phyloP scores from a whole-genome alignment of 1,140 invertebrate genomes.

The Trachymyrmex cornetzi region DNA sequence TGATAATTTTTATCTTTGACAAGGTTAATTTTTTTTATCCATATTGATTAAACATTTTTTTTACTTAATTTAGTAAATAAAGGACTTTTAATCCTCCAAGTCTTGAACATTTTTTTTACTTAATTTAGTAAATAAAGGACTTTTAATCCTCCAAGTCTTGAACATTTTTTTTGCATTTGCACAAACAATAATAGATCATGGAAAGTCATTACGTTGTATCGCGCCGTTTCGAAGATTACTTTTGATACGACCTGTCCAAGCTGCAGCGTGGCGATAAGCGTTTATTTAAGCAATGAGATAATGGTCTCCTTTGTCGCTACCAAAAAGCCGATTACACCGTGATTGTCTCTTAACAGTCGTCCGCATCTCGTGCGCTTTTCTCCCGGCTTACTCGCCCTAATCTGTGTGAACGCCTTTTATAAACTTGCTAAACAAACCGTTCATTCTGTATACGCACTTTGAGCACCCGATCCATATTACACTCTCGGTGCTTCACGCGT shows the following conservation, averaged over 20 bases:
- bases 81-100: neutral
- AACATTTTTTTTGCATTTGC: neutral
- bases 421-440: constrained; percentile 41
- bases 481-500: neutral
- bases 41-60: too few species aligned
- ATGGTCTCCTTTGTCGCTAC: constrained; percentile 80
- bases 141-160: neutral
- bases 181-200: neutral
- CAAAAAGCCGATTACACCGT: constrained; percentile 79
- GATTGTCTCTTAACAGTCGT: constrained; percentile 66
- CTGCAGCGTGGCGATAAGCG: constrained; percentile 72
- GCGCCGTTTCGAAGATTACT: neutral
- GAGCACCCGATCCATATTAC: neutral
- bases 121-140: neutral
- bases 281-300: constrained; percentile 83
- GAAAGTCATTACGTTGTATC: neutral
- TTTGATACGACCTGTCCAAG: constrained; percentile 67
- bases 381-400: constrained; percentile 42
- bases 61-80: neutral
- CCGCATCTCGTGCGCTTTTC: constrained; percentile 43
- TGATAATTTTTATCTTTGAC: too few species aligned
- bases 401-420: constrained; percentile 56
- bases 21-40: too few species aligned
- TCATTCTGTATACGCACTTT: constrained; percentile 18
- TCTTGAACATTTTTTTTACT: neutral